Evolutionary conservation across 2,113 vertebrate genomes (phyloP).

Genomic region (Vulpes vulpes): DNA sequence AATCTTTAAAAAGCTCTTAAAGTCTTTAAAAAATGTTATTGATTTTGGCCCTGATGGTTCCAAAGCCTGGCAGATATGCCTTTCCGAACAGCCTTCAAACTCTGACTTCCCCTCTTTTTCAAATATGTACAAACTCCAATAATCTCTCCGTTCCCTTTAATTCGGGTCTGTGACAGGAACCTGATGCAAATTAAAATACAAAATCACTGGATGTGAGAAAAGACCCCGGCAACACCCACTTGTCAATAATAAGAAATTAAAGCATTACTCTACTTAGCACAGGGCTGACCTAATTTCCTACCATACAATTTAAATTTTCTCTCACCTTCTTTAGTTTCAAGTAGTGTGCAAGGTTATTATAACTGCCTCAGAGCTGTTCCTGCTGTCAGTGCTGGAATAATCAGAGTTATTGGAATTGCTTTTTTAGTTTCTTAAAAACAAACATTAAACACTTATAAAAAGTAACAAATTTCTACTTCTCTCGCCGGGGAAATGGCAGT

Average conservation of each 20-base stretch:
- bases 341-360: constrained; percentile 81
- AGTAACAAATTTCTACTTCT: constrained; percentile 76
- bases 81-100: constrained; percentile 59
- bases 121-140: constrained; percentile 62
- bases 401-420: constrained; percentile 70
- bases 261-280: constrained; percentile 68
- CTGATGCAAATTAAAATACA: constrained; percentile 69
- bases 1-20: constrained; percentile 36
- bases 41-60: constrained; percentile 41
- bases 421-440: constrained; percentile 81
- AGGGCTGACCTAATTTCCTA: constrained; percentile 78
- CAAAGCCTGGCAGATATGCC: constrained; percentile 35
- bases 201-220: constrained; percentile 70
- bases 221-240: constrained; percentile 65
- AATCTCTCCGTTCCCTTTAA: constrained; percentile 32
- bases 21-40: constrained; percentile 61
- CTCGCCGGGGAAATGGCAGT: constrained; percentile 71
- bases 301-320: constrained; percentile 73
- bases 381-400: constrained; percentile 83
- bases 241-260: constrained; percentile 77
- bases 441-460: constrained; percentile 77
- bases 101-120: neutral
- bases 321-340: constrained; percentile 82
- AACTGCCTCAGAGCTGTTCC: constrained; percentile 75
- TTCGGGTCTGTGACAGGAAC: constrained; percentile 62